Conservation (phyloP, 2,888 invertebrate genomes). For the Fragum whitleyi region DNA sequence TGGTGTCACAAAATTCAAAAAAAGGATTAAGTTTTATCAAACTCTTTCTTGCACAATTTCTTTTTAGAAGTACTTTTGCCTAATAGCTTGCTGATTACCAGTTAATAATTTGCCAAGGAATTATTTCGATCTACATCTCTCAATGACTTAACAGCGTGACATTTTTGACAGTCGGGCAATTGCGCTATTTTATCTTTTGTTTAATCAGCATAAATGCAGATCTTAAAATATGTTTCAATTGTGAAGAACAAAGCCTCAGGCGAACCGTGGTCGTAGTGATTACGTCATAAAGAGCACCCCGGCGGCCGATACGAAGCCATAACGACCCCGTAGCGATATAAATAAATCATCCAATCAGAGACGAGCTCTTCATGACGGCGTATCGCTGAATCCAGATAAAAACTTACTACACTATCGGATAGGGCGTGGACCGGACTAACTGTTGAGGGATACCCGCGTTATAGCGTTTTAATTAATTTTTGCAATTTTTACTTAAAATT, state of each 20-base stretch:
- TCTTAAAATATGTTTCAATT: not conserved
- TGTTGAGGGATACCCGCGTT: not conserved
- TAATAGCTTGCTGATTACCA: no score
- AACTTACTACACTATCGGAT: not conserved
- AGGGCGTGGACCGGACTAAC: not conserved
- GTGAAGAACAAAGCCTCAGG: not conserved
- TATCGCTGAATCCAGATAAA: not conserved
- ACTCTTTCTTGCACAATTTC: no score
- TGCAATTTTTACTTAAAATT: not conserved
- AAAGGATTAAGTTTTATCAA: no score
- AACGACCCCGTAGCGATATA: not conserved
- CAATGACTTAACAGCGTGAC: no score
- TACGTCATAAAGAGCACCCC: not conserved
- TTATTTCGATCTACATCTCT: no score
- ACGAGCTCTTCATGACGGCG: not conserved
- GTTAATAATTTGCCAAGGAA: no score
- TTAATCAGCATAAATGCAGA: not conserved
- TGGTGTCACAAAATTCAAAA: no score
- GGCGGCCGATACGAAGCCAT: not conserved
- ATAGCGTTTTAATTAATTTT: not conserved
- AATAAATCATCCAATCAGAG: not conserved
- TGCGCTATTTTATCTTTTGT: not conserved
- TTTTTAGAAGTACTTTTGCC: no score
- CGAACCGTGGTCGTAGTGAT: not conserved
- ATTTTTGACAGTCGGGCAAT: no score